Conservation (phyloP, 1,140 invertebrate species). For the Diabrotica virgifera region DNA sequence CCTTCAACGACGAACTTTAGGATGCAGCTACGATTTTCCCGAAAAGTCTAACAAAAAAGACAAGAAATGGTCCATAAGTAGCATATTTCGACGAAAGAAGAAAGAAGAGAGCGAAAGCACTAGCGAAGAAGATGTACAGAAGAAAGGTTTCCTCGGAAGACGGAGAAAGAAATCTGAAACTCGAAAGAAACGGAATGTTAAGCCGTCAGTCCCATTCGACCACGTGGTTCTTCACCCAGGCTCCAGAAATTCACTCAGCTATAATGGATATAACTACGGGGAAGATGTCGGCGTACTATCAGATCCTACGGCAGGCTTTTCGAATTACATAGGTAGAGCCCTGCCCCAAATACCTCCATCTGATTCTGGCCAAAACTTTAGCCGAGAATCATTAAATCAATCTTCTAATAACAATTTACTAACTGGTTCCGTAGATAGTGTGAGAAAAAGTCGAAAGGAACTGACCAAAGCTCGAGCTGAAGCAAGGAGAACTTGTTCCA, state of each 20-base stretch:
- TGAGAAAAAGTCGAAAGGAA: conserved; percentile 56
- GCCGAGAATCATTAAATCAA: conserved; percentile 29
- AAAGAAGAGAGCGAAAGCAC: conserved; percentile 60
- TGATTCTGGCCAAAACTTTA: conserved; percentile 22
- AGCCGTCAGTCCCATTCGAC: conserved; percentile 38
- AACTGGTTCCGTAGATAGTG: conserved; percentile 51
- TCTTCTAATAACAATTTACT: conserved; percentile 21
- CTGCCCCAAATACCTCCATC: conserved; percentile 43
- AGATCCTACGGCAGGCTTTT: conserved; percentile 46
- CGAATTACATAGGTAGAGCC: conserved; percentile 49
- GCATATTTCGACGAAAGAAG: conserved; percentile 66
- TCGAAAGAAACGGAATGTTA: conserved; percentile 40
- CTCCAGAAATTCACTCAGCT: conserved; percentile 22
- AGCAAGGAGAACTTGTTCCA: conserved; percentile 58
- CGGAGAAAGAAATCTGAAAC: conserved; percentile 52
- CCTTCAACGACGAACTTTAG: conserved; percentile 31
- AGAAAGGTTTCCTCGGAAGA: conserved; percentile 50
- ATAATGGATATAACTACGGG: conserved; percentile 44
- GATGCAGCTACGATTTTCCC: conserved; percentile 41
- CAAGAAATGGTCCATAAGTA: conserved; percentile 72
- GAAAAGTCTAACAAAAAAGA: conserved; percentile 50
- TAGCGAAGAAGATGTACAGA: conserved; percentile 57
- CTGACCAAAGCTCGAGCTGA: conserved; percentile 61
- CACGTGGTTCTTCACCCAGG: conserved; percentile 40
- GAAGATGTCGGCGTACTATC: conserved; percentile 49